Evolutionary conservation across 2,797 vertebrate genomes (phyloP), one percentile per base, ranked within the genome.

Genomic region (Myotis findleyi): DNA sequence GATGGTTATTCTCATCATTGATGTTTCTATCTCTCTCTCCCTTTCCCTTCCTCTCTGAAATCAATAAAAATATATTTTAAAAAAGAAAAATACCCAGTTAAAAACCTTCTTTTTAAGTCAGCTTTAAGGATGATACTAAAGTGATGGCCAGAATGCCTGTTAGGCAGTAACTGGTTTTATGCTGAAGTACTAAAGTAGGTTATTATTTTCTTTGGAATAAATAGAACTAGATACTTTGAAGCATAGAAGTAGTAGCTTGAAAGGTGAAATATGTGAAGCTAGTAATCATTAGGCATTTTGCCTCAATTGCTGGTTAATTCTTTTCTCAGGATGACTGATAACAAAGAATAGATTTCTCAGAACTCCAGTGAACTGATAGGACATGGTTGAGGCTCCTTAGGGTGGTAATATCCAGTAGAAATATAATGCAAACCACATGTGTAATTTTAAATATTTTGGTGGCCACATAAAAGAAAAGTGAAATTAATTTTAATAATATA

Each of bases 221-320:
- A 47, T 36, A 77, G 51, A 27, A 62, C 7, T 79, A 69, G 41
- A 17, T 7, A 83, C 66, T 49, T 11, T 36, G 33, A 93, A 85
- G 73, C 66, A 41, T 51, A 55, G 55, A 66, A 51, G 57, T 57
- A n/a, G 18, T 72, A 77, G 53, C 47, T 92, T 96, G 59, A 68
- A 59, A 94, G 59, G 57, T 69, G 25, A 55, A 89, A n/a, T 89
- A 27, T 11, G 0, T 81, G 62, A 82, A 44, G 30, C 73, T 66
- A 5, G 30, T 81, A 55, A 76, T 86, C 36, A 10, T 76, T 76
- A 44, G 68, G 38, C 62, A 76, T 93, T 92, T 73, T 92, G 80
- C 86, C 44, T 87, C 55, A 66, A 12, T 94, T 93, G 77, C 62
- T 90, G 30, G 91, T 76, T 57, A 85, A 51, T 92, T 94, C 25